Conservation (phyloP, 1,140 invertebrate genomes). For the Spodoptera frugiperda region DNA sequence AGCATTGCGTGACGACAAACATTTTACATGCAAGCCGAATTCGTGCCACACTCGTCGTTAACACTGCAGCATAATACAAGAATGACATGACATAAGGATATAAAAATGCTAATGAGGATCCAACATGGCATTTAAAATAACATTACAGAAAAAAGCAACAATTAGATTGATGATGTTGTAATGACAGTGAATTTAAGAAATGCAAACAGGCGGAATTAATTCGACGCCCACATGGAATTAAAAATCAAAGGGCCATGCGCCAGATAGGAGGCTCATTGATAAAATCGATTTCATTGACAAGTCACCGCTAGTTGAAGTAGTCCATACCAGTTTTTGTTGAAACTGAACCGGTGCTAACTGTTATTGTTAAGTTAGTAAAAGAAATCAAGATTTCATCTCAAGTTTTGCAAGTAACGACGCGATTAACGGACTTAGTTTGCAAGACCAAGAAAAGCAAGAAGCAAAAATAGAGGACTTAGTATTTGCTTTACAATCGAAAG, state of each 20-base stretch:
- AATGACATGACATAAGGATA: constrained; percentile 52
- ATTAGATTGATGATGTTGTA: constrained; percentile 30
- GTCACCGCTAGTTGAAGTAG: constrained; percentile 53
- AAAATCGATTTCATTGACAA: constrained; percentile 60
- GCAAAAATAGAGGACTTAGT: too few relatives aligned
- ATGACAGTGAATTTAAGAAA: constrained; percentile 20
- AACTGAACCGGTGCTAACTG: constrained; percentile 46
- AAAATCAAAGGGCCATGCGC: constrained; percentile 48
- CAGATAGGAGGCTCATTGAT: constrained; percentile 54
- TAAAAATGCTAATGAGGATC: constrained; percentile 49
- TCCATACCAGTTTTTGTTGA: constrained; percentile 31
- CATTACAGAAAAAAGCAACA: constrained; percentile 34
- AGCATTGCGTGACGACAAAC: constrained; percentile 44
- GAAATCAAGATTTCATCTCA: neutral
- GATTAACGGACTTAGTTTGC: too few relatives aligned
- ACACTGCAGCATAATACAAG: constrained; percentile 37
- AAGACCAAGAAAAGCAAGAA: too few relatives aligned
- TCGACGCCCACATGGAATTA: constrained; percentile 39
- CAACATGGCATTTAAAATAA: constrained; percentile 51
- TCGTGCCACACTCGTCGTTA: constrained; percentile 13
- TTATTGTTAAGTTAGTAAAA: constrained; percentile 21
- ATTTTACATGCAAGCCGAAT: constrained; percentile 40
- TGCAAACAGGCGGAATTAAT: constrained; percentile 4
- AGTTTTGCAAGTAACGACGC: neutral
- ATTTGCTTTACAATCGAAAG: neutral